These are phyloP conservation scores for Halcyon senegalensis DNA, from an alignment of 2,113 vertebrate genomes.

Conservation along the genomic window DNA sequence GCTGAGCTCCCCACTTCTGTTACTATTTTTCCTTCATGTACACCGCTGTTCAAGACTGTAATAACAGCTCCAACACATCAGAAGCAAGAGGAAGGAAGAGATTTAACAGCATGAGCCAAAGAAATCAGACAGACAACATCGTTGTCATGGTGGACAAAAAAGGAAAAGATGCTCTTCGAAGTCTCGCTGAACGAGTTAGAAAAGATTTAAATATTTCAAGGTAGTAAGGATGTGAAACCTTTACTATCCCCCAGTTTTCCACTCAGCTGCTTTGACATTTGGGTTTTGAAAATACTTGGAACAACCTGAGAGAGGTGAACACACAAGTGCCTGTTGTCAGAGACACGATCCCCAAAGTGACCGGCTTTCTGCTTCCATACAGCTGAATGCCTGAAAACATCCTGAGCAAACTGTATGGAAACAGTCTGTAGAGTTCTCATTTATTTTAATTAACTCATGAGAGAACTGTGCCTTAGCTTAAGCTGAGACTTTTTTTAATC, in stretches of 20 bases:
- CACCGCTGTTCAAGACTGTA: accelerated
- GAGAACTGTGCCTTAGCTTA: not conserved
- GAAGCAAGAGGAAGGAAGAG: not conserved
- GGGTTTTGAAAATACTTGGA: not conserved
- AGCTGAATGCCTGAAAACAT: not conserved
- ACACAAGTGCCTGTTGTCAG: not conserved
- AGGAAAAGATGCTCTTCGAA: not conserved
- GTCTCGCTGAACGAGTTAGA: not conserved
- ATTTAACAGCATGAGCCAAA: not conserved
- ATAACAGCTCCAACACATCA: not conserved
- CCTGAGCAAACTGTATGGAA: not conserved
- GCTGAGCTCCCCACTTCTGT: not conserved
- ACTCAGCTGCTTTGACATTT: not conserved
- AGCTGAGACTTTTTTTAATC: not conserved
- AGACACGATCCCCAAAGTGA: not conserved
- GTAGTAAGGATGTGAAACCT: not conserved
- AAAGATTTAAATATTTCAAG: not conserved
- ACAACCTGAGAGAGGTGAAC: not conserved
- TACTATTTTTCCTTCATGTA: not conserved
- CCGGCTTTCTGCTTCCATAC: not conserved
- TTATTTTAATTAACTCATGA: conserved; percentile 19
- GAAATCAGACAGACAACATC: not conserved
- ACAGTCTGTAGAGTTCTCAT: not conserved
- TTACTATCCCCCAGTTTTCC: not conserved
- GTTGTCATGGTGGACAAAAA: accelerated